These are phyloP conservation scores for Carpatolechia fugitivella DNA, from an alignment of 2,888 invertebrate species.

Conservation along the genomic window DNA sequence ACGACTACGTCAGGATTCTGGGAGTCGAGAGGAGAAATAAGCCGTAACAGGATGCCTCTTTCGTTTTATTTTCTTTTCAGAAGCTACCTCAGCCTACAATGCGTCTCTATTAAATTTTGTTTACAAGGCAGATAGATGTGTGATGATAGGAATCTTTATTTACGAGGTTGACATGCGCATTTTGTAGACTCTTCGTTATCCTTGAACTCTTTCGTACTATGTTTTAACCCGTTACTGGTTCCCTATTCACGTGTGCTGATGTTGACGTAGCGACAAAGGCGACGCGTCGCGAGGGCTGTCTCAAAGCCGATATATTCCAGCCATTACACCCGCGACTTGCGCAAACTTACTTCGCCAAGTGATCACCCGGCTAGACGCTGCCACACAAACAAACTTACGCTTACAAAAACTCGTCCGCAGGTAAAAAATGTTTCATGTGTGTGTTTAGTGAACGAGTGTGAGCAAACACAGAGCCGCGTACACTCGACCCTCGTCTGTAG, in stretches of 20 bases:
- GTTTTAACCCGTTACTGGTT: conserved; percentile 33
- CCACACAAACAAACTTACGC: conserved; percentile 59
- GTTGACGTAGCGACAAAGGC: conserved; percentile 48
- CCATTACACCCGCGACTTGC: conserved; percentile 56
- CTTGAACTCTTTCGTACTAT: conserved; percentile 11
- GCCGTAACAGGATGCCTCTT: conserved; percentile 74
- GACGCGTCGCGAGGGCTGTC: conserved; percentile 35
- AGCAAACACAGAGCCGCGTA: conserved; percentile 54
- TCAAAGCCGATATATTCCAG: conserved; percentile 61
- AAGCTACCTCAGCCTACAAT: conserved; percentile 17
- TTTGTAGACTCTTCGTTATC: neutral
- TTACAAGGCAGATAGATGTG: too few species aligned
- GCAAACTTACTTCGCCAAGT: conserved; percentile 56
- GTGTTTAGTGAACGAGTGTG: conserved; percentile 57
- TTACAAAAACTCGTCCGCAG: conserved; percentile 62
- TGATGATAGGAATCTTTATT: neutral
- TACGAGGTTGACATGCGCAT: neutral
- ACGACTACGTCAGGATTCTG: conserved; percentile 73
- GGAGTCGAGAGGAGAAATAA: conserved; percentile 73
- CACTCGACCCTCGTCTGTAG: conserved; percentile 63
- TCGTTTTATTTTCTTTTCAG: conserved; percentile 64
- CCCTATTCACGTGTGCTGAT: conserved; percentile 43
- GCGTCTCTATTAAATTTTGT: too few species aligned
- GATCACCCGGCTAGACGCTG: conserved; percentile 63
- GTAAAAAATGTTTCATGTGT: conserved; percentile 59